A percentile compares a stretch with the other conserved stretches of the same genome.
These are phyloP conservation scores for Bombyx mandarina DNA, from an alignment of 1,140 invertebrate species.

Conservation along the genomic window DNA sequence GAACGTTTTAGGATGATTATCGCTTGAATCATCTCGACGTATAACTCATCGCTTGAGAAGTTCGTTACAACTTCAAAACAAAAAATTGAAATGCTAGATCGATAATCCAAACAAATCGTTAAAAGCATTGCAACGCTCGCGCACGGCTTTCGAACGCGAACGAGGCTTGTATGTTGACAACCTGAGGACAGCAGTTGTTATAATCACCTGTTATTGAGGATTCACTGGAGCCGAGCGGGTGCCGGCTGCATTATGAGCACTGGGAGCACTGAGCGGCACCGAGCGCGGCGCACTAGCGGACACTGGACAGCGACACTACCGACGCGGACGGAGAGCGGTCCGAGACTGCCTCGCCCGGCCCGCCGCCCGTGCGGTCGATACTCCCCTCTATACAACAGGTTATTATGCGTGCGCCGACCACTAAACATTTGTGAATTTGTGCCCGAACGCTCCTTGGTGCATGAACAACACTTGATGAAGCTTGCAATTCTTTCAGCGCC, in stretches of 20 bases:
- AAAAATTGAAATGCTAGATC: too few species aligned
- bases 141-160: too few species aligned
- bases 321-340: constrained; percentile 5
- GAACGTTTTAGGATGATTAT: too few species aligned
- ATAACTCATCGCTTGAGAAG: too few species aligned
- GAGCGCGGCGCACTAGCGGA: constrained; percentile 3
- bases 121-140: too few species aligned
- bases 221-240: constrained; percentile 13
- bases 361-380: constrained; percentile 31
- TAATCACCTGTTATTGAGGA: constrained; percentile 19
- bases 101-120: too few species aligned
- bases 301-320: constrained; percentile 3
- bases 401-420: constrained; percentile 33
- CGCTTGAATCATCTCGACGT: too few species aligned
- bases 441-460: constrained; percentile 10
- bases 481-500: not conserved
- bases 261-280: constrained; percentile 11
- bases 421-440: constrained; percentile 10
- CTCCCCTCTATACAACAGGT: constrained; percentile 38
- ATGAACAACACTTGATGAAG: constrained; percentile 2
- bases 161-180: too few species aligned
- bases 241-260: constrained; percentile 17
- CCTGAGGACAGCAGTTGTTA: too few species aligned
- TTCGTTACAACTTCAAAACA: too few species aligned
- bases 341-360: constrained; percentile 32